phyloP scores from a whole-genome alignment of 2,888 invertebrate species.

The Rhopalosiphum nymphaeae region DNA sequence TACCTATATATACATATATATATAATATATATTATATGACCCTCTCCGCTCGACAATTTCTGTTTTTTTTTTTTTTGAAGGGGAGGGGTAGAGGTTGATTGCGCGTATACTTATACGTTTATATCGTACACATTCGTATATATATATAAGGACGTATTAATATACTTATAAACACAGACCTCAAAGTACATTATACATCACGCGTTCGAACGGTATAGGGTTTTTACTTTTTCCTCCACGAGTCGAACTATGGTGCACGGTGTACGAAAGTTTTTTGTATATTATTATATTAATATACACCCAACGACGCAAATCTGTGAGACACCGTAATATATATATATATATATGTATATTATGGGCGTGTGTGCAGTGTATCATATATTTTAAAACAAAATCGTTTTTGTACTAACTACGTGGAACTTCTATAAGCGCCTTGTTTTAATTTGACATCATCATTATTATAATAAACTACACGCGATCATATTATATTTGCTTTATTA shows the following conservation, averaged over 20 bases:
- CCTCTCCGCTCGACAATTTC: neutral
- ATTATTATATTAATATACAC: neutral
- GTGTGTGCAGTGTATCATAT: neutral
- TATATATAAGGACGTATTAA: neutral
- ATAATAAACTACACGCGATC: neutral
- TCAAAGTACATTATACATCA: neutral
- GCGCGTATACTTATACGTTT: neutral
- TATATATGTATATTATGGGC: neutral
- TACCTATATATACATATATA: neutral
- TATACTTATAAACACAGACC: neutral
- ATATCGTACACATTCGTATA: neutral
- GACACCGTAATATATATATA: neutral
- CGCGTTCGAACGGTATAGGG: neutral
- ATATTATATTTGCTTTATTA: neutral
- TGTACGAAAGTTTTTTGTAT: neutral
- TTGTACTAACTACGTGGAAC: neutral
- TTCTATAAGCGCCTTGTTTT: neutral
- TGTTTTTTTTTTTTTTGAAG: neutral
- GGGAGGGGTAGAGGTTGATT: neutral
- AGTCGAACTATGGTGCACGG: neutral
- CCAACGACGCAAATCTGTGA: neutral
- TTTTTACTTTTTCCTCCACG: conserved; percentile 27
- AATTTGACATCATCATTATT: conserved; percentile 25
- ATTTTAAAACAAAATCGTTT: conserved; percentile 17
- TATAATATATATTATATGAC: neutral